Conservation (phyloP, 2,113 vertebrate species). For the Poeciliopsis retropinna region DNA sequence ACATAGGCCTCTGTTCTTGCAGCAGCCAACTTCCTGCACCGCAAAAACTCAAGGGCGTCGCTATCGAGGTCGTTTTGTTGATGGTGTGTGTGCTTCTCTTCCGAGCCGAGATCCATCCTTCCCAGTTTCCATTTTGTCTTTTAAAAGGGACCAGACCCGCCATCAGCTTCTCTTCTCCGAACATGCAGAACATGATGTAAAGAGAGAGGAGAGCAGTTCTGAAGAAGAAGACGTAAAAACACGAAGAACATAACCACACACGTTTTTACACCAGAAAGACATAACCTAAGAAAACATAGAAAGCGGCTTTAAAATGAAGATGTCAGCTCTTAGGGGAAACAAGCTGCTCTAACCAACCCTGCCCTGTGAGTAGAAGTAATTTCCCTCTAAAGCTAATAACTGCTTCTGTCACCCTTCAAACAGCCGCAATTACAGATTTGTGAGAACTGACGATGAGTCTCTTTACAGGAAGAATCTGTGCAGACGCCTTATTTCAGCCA, state of each 20-base stretch:
- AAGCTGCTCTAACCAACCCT: not conserved
- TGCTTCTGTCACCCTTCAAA: not conserved
- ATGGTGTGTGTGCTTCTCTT: not conserved
- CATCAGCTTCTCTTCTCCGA: no score
- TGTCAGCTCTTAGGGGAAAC: not conserved
- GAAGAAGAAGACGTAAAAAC: no score
- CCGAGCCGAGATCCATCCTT: not conserved
- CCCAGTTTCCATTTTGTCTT: not conserved
- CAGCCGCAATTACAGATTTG: not conserved
- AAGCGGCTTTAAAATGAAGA: no score
- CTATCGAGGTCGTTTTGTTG: not conserved
- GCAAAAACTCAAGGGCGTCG: not conserved
- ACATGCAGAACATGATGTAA: no score
- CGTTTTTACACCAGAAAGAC: not conserved
- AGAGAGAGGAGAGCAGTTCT: no score
- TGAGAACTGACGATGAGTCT: not conserved
- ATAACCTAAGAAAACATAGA: not conserved
- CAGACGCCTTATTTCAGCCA: no score
- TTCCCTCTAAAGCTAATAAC: not conserved
- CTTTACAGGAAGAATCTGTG: not conserved
- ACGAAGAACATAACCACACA: not conserved
- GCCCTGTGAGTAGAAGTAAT: not conserved
- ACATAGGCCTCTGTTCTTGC: not conserved
- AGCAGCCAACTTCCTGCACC: not conserved
- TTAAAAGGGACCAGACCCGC: not conserved